Percentiles rank a stretch among this genome's conserved stretches.
Conservation (phyloP, 2,888 invertebrate genomes). For the Protodeltote pygarga region DNA sequence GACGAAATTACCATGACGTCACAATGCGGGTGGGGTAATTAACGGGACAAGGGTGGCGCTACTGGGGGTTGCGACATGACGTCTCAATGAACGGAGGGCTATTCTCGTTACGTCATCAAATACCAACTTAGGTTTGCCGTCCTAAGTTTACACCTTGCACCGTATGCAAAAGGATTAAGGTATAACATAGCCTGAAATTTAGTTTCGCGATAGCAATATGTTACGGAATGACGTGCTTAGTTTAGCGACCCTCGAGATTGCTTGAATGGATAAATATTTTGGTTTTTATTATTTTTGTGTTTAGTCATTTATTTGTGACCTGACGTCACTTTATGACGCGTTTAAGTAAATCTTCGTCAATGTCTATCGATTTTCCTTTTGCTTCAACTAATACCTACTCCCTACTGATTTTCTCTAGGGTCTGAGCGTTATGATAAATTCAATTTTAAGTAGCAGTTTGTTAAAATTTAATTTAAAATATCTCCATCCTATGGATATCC, state of each 20-base stretch:
- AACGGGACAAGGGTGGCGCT: constrained; percentile 49
- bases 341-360: no score
- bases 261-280: constrained; percentile 43
- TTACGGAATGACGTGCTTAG: constrained; percentile 33
- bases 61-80: constrained; percentile 43
- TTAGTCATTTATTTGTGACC: not conserved
- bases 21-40: constrained; percentile 53
- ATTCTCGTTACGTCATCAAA: constrained; percentile 54
- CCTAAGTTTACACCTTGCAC: not conserved
- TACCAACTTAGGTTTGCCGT: constrained; percentile 11
- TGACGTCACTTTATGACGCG: no score
- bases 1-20: constrained; percentile 64
- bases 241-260: constrained; percentile 28
- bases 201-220: not conserved
- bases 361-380: no score
- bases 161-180: constrained; percentile 12
- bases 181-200: constrained; percentile 10
- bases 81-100: constrained; percentile 61
- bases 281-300: constrained; percentile 14
- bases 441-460: no score
- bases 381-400: no score
- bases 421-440: no score
- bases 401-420: no score
- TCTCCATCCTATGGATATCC: no score
- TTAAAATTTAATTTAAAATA: no score